Evolutionary conservation across 1,140 invertebrate species (phyloP), one percentile per base, ranked within the genome.

Genomic region (Drosophila eugracilis): DNA sequence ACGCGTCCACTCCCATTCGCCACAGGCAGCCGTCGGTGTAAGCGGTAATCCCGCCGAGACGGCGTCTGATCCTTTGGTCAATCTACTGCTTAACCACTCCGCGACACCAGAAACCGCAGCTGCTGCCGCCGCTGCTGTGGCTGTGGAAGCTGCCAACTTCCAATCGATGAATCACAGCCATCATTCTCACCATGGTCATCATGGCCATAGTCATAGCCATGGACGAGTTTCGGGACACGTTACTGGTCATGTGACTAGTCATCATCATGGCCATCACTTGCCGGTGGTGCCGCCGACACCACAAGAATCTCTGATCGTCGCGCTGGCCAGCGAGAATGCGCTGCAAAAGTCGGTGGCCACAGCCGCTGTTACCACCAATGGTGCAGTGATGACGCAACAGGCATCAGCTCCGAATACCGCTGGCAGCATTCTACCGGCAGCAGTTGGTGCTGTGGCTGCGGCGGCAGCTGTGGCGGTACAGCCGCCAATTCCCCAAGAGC

Each of bases 401-500:
- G 86, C 89, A 10, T 63, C 89, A 5, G 71, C 84, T 0, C 78
- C 84, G n/a, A 63, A 42, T 53, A 76, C 50, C 4, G 67, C 75
- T 0, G 79, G 72, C 30, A 89, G 83, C 59, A 88, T 88, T 2
- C 48, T 89, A 0, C 84, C 84, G 0, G 75, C 78, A 0, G 78
- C 78, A 1, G 84, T 88, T 2, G 78, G 75, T 0, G 84, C 84
- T 1, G 81, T 75, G 5, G 84, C 84, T 5, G 89, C 81, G 6
- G 89, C 79, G 4, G 85, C 84, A 1, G 83, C 90, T 1, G 89
- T 81, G 37, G 78, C 84, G 10, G 88, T 90, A 1, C 85, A 90
- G 24, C 91, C 93, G 3, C 94, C 94, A 85, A 91, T 95, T 66
- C 93, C 94, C 2, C 95, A 95, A 89, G 94, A 96, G 22, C 92